These are phyloP conservation scores for Jordanella pulchra DNA, from an alignment of 2,797 vertebrate species.

Conservation along the genomic window DNA sequence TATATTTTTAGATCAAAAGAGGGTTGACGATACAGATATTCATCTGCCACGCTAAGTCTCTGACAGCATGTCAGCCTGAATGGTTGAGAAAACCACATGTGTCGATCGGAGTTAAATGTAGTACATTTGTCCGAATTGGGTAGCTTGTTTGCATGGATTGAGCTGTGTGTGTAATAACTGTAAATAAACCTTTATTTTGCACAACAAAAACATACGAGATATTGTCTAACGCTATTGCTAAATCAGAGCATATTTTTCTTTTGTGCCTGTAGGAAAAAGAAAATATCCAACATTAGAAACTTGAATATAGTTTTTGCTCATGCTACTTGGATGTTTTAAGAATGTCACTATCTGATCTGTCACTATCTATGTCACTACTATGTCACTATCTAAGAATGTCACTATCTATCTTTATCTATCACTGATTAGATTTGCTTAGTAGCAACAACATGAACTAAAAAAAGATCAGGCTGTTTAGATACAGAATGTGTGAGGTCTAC, in stretches of 20 bases:
- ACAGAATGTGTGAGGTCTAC: neutral
- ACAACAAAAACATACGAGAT: neutral
- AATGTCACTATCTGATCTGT: too few relatives aligned
- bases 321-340: too few relatives aligned
- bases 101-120: slow-evolving; percentile 16
- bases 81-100: slow-evolving; percentile 16
- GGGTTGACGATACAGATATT: slow-evolving; percentile 9
- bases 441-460: neutral
- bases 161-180: neutral
- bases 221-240: neutral
- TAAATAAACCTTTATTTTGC: neutral
- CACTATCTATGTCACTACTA: too few relatives aligned
- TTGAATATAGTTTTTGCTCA: neutral
- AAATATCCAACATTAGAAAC: neutral
- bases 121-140: slow-evolving; percentile 5
- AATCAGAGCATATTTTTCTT: neutral
- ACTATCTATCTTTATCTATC: too few relatives aligned
- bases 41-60: slow-evolving; percentile 9
- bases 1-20: slow-evolving; percentile 43
- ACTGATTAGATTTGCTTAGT: too few relatives aligned
- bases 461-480: neutral
- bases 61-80: slow-evolving; percentile 35
- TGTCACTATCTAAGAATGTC: too few relatives aligned
- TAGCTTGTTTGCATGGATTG: slow-evolving; percentile 2
- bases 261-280: neutral